Conservation (phyloP, 2,888 invertebrate species). For the Diadegma fenestrale region DNA sequence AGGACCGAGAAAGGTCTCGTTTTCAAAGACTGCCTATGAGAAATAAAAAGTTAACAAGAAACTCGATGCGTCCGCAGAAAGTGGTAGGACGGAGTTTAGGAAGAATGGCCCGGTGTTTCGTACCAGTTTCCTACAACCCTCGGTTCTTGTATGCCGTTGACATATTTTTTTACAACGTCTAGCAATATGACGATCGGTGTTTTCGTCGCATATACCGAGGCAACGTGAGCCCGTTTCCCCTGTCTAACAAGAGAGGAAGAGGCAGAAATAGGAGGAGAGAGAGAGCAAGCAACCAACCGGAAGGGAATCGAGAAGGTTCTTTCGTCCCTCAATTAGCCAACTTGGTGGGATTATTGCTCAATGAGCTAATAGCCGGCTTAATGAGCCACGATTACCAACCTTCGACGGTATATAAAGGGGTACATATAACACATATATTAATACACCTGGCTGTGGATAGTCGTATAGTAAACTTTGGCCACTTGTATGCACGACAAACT, state of each 20-base stretch:
- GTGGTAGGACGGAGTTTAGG: slow-evolving; percentile 28
- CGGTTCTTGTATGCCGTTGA: slow-evolving; percentile 7
- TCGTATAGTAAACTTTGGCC: background rate
- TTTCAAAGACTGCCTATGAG: slow-evolving; percentile 43
- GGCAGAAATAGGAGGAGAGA: slow-evolving; percentile 11
- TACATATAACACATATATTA: slow-evolving; percentile 34
- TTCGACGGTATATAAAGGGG: slow-evolving; percentile 64
- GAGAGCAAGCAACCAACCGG: slow-evolving; percentile 72
- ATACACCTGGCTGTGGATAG: slow-evolving; percentile 24
- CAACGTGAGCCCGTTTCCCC: slow-evolving; percentile 38
- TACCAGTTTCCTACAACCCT: slow-evolving; percentile 19
- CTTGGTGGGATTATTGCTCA: slow-evolving; percentile 81
- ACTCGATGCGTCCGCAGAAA: slow-evolving; percentile 41
- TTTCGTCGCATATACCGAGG: slow-evolving; percentile 48
- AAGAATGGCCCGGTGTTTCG: slow-evolving; percentile 57
- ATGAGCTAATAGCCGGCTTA: slow-evolving; percentile 81
- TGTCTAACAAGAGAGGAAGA: slow-evolving; percentile 33
- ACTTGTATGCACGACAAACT: slow-evolving; percentile 51
- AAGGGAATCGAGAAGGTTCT: slow-evolving; percentile 76
- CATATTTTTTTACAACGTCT: slow-evolving; percentile 61
- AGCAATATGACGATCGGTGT: slow-evolving; percentile 51
- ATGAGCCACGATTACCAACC: slow-evolving; percentile 80
- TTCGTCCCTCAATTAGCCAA: slow-evolving; percentile 80
- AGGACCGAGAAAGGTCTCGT: slow-evolving; percentile 38
- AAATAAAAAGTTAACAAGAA: slow-evolving; percentile 60